A percentile compares a stretch with the other conserved stretches of the same genome.
Conservation (phyloP, 1,140 invertebrate species). For the Bombus difficillimus region DNA sequence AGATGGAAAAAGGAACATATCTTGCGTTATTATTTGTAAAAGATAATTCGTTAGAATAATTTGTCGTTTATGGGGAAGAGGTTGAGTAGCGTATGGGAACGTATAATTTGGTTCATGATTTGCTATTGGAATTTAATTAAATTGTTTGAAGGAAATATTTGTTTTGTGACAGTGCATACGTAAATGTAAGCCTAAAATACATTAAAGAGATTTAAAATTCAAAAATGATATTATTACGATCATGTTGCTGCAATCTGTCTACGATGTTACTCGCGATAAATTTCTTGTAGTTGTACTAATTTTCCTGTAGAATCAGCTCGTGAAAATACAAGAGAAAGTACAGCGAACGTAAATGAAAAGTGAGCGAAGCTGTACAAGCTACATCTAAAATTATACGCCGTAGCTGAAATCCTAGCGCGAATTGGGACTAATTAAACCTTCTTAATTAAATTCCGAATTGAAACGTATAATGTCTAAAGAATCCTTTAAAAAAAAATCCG, state of each 20-base stretch:
- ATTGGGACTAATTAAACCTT: neutral
- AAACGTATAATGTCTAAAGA: neutral
- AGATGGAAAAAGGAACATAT: neutral
- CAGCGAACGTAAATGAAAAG: neutral
- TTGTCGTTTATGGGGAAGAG: too few relatives aligned
- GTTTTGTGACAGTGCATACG: neutral
- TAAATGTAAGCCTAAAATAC: too few relatives aligned
- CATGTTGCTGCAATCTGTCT: neutral
- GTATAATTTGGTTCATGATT: too few relatives aligned
- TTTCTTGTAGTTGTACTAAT: neutral
- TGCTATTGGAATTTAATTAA: neutral
- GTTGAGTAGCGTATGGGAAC: too few relatives aligned
- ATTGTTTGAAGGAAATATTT: neutral
- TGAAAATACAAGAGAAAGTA: neutral
- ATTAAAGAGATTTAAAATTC: neutral
- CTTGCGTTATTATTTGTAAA: neutral
- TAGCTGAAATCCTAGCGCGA: neutral
- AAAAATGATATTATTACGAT: neutral
- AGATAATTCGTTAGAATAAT: too few relatives aligned
- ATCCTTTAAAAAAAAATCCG: neutral
- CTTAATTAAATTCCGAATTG: neutral
- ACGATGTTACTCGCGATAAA: neutral
- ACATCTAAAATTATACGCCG: neutral
- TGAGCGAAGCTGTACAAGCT: neutral
- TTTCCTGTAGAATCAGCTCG: neutral